phyloP scores from a whole-genome alignment of 2,888 invertebrate genomes.

The Helleia helle region DNA sequence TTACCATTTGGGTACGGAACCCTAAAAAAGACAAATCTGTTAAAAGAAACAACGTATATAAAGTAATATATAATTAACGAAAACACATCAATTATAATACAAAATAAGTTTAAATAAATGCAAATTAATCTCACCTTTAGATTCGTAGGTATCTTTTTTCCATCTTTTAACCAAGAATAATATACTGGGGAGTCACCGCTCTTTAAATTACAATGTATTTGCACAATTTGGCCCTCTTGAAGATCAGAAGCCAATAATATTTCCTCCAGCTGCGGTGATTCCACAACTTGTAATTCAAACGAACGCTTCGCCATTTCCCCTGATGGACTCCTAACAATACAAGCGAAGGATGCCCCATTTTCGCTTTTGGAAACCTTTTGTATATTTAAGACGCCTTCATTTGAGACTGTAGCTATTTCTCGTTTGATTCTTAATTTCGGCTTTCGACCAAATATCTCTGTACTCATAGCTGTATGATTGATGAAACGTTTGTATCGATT shows the following conservation, averaged over 20 bases:
- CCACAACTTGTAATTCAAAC: constrained; percentile 79
- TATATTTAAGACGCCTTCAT: constrained; percentile 74
- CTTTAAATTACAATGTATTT: constrained; percentile 87
- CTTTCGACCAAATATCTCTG: constrained; percentile 63
- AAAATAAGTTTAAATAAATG: no score
- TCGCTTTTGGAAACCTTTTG: constrained; percentile 75
- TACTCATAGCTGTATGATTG: constrained; percentile 40
- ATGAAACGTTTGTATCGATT: constrained; percentile 49
- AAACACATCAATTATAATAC: no score
- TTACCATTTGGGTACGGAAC: no score
- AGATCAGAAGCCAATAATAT: constrained; percentile 86
- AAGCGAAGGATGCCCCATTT: constrained; percentile 85
- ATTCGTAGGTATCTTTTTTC: constrained; percentile 75
- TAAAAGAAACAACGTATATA: no score
- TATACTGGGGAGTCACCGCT: constrained; percentile 81
- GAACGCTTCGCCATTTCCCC: constrained; percentile 84
- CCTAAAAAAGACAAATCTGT: no score
- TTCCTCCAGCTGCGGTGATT: constrained; percentile 87
- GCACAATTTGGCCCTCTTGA: constrained; percentile 87
- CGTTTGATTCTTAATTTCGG: constrained; percentile 62
- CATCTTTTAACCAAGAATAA: constrained; percentile 81
- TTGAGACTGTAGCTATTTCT: constrained; percentile 36
- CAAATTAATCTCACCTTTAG: constrained; percentile 74
- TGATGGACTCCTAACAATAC: constrained; percentile 82
- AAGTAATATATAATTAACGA: no score